phyloP scores from a whole-genome alignment of 2,113 vertebrate genomes.

The Eupsittula cactorum region DNA sequence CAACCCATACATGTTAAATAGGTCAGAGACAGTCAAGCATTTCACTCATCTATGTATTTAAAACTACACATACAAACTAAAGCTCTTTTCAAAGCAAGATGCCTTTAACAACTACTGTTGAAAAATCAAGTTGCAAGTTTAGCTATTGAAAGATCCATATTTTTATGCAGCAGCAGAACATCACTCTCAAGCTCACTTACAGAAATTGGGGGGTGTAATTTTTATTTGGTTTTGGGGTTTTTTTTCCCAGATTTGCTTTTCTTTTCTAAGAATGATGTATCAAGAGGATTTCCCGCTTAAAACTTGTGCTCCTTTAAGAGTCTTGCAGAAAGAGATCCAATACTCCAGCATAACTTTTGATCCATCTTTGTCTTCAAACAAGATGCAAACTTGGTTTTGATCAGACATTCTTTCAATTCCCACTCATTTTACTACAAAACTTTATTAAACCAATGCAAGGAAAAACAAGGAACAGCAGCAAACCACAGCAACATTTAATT shows the following conservation, averaged over 20 bases:
- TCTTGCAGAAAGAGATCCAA: background rate
- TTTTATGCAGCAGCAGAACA: background rate
- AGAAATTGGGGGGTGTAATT: background rate
- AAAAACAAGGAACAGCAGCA: background rate
- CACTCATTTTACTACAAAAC: background rate
- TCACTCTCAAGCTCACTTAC: background rate
- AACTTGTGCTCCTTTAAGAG: background rate
- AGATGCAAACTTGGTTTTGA: background rate
- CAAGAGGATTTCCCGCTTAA: background rate
- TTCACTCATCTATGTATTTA: background rate
- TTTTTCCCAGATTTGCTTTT: background rate
- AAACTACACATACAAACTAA: background rate
- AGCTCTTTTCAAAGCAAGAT: background rate
- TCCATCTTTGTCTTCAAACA: background rate
- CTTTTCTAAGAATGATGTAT: background rate
- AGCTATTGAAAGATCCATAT: background rate
- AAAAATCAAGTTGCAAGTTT: background rate
- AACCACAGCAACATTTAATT: background rate
- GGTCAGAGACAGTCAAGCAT: background rate
- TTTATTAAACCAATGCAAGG: background rate
- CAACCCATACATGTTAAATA: background rate
- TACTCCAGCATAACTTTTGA: background rate
- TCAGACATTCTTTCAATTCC: background rate
- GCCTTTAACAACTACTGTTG: background rate
- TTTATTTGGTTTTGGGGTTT: background rate